Evolutionary conservation across 2,888 invertebrate genomes (phyloP).

Genomic region (Augiades crinisus): DNA sequence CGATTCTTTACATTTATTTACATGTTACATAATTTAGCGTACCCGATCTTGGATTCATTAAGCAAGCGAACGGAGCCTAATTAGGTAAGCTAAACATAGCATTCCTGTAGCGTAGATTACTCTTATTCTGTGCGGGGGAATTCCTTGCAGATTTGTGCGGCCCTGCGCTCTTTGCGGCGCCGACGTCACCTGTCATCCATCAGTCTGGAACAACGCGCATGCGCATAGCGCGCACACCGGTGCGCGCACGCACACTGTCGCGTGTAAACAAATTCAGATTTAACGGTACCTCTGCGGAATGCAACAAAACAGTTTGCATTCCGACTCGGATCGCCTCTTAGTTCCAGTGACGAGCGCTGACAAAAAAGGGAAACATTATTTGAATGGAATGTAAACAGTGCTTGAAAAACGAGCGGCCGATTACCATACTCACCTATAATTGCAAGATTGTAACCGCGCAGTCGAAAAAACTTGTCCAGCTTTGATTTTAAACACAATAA

Average conservation of each 20-base stretch:
- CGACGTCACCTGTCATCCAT: conserved; percentile 80
- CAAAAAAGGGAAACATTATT: conserved; percentile 63
- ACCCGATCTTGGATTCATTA: conserved; percentile 38
- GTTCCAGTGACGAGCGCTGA: conserved; percentile 50
- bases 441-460: conserved; percentile 13
- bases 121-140: conserved; percentile 46
- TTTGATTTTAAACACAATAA: too few relatives aligned
- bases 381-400: conserved; percentile 53
- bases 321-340: conserved; percentile 51
- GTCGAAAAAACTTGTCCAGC: conserved; percentile 1
- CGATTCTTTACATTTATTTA: too few relatives aligned
- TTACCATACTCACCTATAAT: conserved; percentile 32
- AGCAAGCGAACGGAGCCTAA: conserved; percentile 43
- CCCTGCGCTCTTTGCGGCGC: conserved; percentile 57
- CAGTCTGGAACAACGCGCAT: conserved; percentile 76
- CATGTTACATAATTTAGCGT: background rate
- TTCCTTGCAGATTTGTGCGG: conserved; percentile 36
- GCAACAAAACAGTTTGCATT: conserved; percentile 70
- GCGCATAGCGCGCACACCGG: conserved; percentile 51
- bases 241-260: conserved; percentile 31
- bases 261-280: conserved; percentile 65
- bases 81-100: conserved; percentile 45
- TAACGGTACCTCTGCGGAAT: conserved; percentile 71
- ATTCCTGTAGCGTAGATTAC: conserved; percentile 47
- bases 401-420: conserved; percentile 26